A percentile compares a stretch with the other conserved stretches of the same genome.
Evolutionary conservation across 2,797 vertebrate species (phyloP).

Genomic region (Parauchenoglanis ngamensis): DNA sequence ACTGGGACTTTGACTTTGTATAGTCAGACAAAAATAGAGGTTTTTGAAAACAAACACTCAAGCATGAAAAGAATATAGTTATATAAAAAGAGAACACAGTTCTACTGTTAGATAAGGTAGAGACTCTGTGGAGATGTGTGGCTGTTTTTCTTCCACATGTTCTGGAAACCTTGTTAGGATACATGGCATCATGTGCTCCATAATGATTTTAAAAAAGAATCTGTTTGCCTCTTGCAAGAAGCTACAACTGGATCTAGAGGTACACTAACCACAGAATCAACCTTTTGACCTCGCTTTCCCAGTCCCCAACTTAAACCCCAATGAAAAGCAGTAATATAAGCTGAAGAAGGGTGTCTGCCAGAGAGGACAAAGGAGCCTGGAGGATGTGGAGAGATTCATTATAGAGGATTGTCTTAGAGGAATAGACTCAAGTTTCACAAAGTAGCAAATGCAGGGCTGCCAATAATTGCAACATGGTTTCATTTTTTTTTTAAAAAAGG

Average conservation of each 20-base stretch:
- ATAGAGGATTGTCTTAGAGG: not conserved
- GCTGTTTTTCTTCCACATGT: not conserved
- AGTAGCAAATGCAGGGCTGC: not conserved
- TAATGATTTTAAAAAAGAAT: not conserved
- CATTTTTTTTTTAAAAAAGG: not conserved
- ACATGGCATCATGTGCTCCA: not conserved
- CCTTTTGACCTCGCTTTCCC: no score
- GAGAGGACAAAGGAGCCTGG: not conserved
- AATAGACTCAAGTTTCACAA: not conserved
- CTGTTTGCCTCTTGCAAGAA: not conserved
- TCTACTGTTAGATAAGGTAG: not conserved
- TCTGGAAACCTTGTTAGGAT: not conserved
- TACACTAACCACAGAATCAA: not conserved
- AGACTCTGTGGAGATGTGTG: not conserved
- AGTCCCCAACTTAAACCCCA: not conserved
- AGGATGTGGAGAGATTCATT: not conserved
- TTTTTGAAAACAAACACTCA: not conserved
- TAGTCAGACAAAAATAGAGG: not conserved
- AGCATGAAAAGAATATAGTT: not conserved
- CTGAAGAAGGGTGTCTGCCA: not conserved
- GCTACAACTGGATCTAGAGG: not conserved
- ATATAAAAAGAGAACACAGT: not conserved
- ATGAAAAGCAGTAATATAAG: not conserved
- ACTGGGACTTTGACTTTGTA: not conserved
- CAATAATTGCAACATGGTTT: not conserved